Evolutionary conservation across 2,797 vertebrate species (phyloP), one percentile per base, ranked within the genome.

Genomic region (Pelodytes ibericus): DNA sequence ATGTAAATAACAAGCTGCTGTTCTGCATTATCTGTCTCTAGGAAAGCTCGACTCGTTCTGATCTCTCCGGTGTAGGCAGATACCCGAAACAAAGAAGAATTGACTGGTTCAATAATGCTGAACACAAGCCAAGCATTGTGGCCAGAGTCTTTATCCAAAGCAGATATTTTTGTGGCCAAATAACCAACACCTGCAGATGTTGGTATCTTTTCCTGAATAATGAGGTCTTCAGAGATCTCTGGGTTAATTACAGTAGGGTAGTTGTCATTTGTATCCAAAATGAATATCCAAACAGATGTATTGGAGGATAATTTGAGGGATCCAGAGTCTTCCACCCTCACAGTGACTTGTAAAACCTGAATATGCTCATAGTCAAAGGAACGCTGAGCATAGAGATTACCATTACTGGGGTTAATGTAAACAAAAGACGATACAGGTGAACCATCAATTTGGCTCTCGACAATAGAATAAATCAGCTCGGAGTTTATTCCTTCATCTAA

Each of bases 121-220:
- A 84, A 88, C 10, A 81, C 83, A 15, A 90, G 81, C 80, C 85
- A 80, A 0, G 89, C 88, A 11, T 88, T 90, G 72, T 90, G 88
- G 67, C 86, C 85, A 80, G 87, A 88, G 72, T 90, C 89, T 16
- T 85, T 18, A 58, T 89, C 88, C 62, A 88, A 84, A 69, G 88
- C 88, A 72, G 85, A 85, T 81, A 90, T 84, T 81, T 88, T 90
- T 74, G 86, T 85, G 0, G 88, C 86, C 80, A 88, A 83, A 76
- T 87, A 86, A 64, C 88, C 88, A 4, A 82, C 81, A 83, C 83
- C 84, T 77, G 85, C 85, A 85, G 86, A 85, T 59, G 86, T 88
- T 2, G 87, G 86, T 68, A 91, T 84, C 74, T 0, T 88, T 82
- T 88, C 87, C 24, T 83, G 53, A 27, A 65, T 27, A 47, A 66